These are phyloP conservation scores for Drosophila kanekoi DNA, from an alignment of 2,888 invertebrate genomes.

Conservation along the genomic window DNA sequence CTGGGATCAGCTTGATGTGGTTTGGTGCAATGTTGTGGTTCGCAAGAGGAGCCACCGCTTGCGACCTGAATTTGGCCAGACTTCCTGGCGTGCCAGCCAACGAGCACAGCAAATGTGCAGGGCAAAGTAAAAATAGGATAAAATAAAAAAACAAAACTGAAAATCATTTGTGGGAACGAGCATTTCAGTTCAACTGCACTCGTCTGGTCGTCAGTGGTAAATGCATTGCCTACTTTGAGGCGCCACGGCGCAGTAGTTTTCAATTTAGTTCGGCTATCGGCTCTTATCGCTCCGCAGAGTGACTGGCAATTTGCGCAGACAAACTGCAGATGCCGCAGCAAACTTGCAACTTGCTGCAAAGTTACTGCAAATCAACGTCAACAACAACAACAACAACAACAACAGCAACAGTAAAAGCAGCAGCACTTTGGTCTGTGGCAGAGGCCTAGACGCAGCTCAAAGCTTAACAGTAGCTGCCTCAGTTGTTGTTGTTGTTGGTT, in stretches of 20 bases:
- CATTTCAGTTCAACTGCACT: slow-evolving; percentile 14
- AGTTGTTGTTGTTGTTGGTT: background rate
- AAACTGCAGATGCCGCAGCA: slow-evolving; percentile 70
- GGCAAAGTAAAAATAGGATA: slow-evolving; percentile 23
- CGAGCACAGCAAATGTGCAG: slow-evolving; percentile 51
- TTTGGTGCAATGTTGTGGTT: background rate
- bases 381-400: slow-evolving; percentile 22
- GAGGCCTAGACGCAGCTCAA: slow-evolving; percentile 45
- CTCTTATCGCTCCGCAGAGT: slow-evolving; percentile 60
- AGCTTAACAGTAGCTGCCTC: slow-evolving; percentile 10
- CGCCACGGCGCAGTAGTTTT: slow-evolving; percentile 66
- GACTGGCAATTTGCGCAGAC: slow-evolving; percentile 74
- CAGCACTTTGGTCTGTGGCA: slow-evolving; percentile 17
- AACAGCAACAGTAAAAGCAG: slow-evolving; percentile 18
- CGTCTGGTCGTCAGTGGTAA: slow-evolving; percentile 33
- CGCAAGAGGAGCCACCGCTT: slow-evolving; percentile 17
- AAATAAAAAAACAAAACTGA: slow-evolving; percentile 40
- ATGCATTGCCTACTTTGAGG: slow-evolving; percentile 69
- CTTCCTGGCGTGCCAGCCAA: slow-evolving; percentile 46
- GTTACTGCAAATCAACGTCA: slow-evolving; percentile 48
- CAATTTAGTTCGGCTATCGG: slow-evolving; percentile 73
- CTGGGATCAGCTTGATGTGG: slow-evolving; percentile 4
- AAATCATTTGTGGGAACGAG: slow-evolving; percentile 57
- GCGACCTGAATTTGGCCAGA: slow-evolving; percentile 60
- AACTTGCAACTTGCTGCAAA: slow-evolving; percentile 54